Conservation (phyloP, 2,888 invertebrate genomes). For the Tyria jacobaeae region DNA sequence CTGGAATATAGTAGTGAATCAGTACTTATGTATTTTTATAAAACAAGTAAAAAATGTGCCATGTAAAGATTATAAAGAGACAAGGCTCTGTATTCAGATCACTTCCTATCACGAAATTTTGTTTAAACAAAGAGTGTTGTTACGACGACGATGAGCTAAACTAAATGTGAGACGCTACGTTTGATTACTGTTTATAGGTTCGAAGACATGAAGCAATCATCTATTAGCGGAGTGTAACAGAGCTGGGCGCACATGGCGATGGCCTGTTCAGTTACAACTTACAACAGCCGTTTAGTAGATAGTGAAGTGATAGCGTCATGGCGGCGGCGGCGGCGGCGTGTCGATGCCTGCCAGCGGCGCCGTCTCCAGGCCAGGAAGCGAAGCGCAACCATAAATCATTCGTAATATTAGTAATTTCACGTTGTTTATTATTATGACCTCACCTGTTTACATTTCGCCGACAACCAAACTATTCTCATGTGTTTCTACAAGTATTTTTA, state of each 20-base stretch:
- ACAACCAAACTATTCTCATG: constrained; percentile 39
- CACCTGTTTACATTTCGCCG: constrained; percentile 42
- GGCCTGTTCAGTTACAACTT: not conserved
- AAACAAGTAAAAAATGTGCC: not conserved
- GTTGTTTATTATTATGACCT: constrained; percentile 53
- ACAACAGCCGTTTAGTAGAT: not conserved
- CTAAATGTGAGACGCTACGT: not conserved
- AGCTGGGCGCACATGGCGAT: constrained; percentile 1
- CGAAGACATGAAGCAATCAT: not conserved
- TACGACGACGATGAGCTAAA: not conserved
- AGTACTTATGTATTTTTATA: not conserved
- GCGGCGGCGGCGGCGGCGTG: not conserved
- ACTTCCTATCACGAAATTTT: not conserved
- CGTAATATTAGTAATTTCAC: constrained; percentile 44
- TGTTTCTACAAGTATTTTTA: constrained; percentile 35
- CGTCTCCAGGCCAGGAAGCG: constrained; percentile 20
- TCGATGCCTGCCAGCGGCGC: not conserved
- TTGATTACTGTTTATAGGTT: not conserved
- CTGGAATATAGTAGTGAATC: not conserved
- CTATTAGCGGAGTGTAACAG: constrained; percentile 13
- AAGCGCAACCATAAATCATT: constrained; percentile 48
- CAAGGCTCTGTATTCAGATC: not conserved
- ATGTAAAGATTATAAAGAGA: not conserved
- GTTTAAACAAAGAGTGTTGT: not conserved
- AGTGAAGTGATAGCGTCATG: not conserved